Evolutionary conservation across 2,797 vertebrate genomes (phyloP), one percentile per base, ranked within the genome.

Genomic region (Gymnothorax reevesii): DNA sequence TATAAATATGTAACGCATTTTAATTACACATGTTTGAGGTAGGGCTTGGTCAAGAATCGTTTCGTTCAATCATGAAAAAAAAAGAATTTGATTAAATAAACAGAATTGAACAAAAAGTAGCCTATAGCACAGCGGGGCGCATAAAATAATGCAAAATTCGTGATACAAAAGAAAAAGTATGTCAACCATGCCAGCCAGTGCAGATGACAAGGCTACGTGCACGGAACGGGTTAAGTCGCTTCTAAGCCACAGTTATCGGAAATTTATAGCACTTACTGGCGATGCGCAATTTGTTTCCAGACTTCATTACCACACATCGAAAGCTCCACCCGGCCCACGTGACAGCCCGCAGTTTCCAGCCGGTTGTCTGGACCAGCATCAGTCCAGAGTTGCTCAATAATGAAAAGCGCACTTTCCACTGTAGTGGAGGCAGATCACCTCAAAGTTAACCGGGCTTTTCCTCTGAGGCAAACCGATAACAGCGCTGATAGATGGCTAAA

Each of bases 361-460:
- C 94, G 92, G 94, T 94, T 91, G 90, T 86, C 88, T 86, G 91
- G 93, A 94, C 94, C 91, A 90, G 95, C 95, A 96, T 97, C 96
- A 97, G 95, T 97, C 92, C 89, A 93, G 95, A 97, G 97, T 96
- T 95, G 95, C 96, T 96, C 96, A 96, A 97, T 97, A 97, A 97
- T 97, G 97, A 97, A 96, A 96, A 94, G 93, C 94, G 96, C 96
- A 95, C 94, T 95, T 93, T 94, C 94, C 89, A 94, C 87, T 96
- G 96, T 93, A 95, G 96, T 96, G 92, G 95, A 97, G 96, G 95
- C 94, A 92, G 94, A 94, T 94, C 92, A 93, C 93, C 93, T 90
- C 90, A 90, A 60, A 92, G 84, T 92, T 92, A 93, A 94, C 91
- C 91, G 94, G 95, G 96, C 95, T 95, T 94, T 93, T 93, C 91